Evolutionary conservation across 2,113 vertebrate genomes (phyloP).

Genomic region (Emydocephalus ijimae): DNA sequence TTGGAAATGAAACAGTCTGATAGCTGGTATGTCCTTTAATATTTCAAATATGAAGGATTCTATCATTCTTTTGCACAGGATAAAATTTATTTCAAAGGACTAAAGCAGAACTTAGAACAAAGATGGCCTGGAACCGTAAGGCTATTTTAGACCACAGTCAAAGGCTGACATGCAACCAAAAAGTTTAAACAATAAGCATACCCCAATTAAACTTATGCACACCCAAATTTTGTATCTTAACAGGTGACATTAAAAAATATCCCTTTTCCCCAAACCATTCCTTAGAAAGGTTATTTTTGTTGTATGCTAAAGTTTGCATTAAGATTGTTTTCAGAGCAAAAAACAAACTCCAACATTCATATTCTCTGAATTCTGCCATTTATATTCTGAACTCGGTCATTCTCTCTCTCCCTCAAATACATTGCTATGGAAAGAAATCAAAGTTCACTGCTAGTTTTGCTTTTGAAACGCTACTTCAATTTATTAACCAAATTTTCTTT

Average conservation of each 20-base stretch:
- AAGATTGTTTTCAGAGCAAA: not conserved
- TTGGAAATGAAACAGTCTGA: conserved; percentile 70
- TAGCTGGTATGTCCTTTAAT: conserved; percentile 76
- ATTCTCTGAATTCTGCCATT: not conserved
- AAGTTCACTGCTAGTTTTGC: not conserved
- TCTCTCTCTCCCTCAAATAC: not conserved
- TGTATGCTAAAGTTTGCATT: not conserved
- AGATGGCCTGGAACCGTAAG: not conserved
- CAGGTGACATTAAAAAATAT: not conserved
- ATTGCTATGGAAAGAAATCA: not conserved
- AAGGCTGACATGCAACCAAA: not conserved
- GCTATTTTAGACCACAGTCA: not conserved
- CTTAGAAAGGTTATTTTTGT: not conserved
- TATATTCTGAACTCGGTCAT: not conserved
- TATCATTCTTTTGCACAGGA: conserved; percentile 51
- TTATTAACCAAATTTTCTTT: not conserved
- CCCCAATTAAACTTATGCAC: not conserved
- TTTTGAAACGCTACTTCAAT: not conserved
- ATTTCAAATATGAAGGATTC: conserved; percentile 60
- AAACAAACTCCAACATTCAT: not conserved
- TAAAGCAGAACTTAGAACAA: conserved; percentile 35
- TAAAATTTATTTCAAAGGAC: conserved; percentile 56
- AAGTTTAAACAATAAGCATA: not conserved
- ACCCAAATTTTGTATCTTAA: not conserved
- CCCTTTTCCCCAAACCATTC: not conserved